A percentile compares a stretch with the other conserved stretches of the same genome.
phyloP scores from a whole-genome alignment of 2,888 invertebrate genomes.

The Polyommatus iphigenia region DNA sequence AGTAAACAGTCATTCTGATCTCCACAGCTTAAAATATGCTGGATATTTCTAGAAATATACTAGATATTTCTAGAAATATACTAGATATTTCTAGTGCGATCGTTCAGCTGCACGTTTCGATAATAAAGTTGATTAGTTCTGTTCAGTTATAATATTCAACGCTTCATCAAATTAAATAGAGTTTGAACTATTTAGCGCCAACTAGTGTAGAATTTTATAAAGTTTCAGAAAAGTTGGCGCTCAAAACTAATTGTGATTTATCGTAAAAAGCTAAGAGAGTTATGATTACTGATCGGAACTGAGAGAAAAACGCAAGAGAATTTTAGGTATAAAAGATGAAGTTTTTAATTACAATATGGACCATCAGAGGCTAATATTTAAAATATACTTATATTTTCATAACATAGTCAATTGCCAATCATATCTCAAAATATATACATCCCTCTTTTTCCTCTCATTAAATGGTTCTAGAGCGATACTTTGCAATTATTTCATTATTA shows the following conservation, averaged over 20 bases:
- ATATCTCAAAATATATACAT: too few relatives aligned
- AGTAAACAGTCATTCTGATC: too few relatives aligned
- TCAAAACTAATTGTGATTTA: not conserved
- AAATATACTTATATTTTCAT: too few relatives aligned
- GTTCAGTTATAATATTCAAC: not conserved
- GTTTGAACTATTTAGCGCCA: not conserved
- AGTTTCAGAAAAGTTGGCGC: not conserved
- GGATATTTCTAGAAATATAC: not conserved
- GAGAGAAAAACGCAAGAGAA: not conserved
- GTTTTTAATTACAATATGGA: not conserved
- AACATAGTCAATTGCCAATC: too few relatives aligned
- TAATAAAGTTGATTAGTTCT: not conserved
- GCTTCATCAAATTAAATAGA: not conserved
- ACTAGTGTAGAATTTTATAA: not conserved
- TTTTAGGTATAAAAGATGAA: not conserved
- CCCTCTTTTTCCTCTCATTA: too few relatives aligned
- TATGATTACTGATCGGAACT: not conserved
- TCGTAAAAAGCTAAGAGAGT: not conserved
- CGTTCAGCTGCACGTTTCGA: not conserved
- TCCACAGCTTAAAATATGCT: too few relatives aligned
- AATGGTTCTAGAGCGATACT: too few relatives aligned
- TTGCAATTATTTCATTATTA: too few relatives aligned
- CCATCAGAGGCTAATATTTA: too few relatives aligned
- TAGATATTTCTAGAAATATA: too few relatives aligned
- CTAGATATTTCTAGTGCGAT: conserved; percentile 9